A percentile compares a stretch with the other conserved stretches of the same genome.
Evolutionary conservation across 2,113 vertebrate species (phyloP).

Genomic region (Rhinoderma darwinii): DNA sequence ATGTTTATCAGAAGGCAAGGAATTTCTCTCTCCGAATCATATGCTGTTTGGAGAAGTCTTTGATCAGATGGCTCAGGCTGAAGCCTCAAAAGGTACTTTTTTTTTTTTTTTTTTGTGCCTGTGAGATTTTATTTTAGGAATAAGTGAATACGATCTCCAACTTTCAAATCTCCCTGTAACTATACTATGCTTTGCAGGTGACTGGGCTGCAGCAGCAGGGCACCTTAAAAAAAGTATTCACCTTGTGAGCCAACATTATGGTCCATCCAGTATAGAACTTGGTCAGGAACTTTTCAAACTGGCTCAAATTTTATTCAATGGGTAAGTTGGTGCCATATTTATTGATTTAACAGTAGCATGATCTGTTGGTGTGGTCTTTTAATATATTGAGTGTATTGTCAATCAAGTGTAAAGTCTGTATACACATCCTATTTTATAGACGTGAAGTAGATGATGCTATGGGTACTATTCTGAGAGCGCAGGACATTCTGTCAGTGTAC

Average conservation of each 20-base stretch:
- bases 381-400: not conserved
- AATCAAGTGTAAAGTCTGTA: not conserved
- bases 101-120: not conserved
- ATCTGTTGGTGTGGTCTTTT: not conserved
- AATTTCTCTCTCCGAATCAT: slow-evolving; percentile 79
- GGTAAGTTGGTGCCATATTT: slow-evolving; percentile 70
- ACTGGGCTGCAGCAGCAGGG: slow-evolving; percentile 84
- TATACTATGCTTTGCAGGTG: slow-evolving; percentile 70
- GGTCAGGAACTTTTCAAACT: slow-evolving; percentile 92
- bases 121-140: not conserved
- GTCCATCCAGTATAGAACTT: slow-evolving; percentile 84
- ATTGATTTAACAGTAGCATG: not conserved
- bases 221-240: slow-evolving; percentile 79
- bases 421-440: slow-evolving; percentile 63
- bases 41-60: slow-evolving; percentile 81
- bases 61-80: slow-evolving; percentile 81
- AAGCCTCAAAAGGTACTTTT: slow-evolving; percentile 79
- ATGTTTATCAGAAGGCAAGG: slow-evolving; percentile 68
- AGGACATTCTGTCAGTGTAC: slow-evolving; percentile 79
- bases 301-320: slow-evolving; percentile 91
- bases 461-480: slow-evolving; percentile 77
- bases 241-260: slow-evolving; percentile 78
- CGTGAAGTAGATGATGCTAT: slow-evolving; percentile 75
- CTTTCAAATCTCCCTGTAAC: not conserved
- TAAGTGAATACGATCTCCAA: not conserved